These are phyloP conservation scores for Silurus lanzhouensis DNA, from an alignment of 2,797 vertebrate species.

Conservation along the genomic window DNA sequence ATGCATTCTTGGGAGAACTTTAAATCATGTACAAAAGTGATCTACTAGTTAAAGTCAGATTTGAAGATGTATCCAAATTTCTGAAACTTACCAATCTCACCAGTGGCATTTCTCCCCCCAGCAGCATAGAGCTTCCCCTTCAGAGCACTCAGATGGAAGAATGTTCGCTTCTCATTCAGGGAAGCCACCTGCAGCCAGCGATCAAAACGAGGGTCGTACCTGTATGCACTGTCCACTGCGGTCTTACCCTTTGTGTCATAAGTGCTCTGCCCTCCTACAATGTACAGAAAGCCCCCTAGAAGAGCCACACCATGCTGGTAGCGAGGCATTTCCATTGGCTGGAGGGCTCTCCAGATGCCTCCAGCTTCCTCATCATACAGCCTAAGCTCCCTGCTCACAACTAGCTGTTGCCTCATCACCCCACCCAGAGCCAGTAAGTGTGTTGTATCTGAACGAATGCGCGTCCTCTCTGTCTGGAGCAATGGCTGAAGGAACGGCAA, in stretches of 20 bases:
- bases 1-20: background rate
- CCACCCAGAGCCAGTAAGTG: constrained; percentile 78
- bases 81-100: constrained; percentile 75
- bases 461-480: constrained; percentile 78
- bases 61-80: background rate
- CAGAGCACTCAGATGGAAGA: constrained; percentile 80
- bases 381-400: constrained; percentile 79
- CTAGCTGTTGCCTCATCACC: constrained; percentile 81
- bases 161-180: constrained; percentile 81
- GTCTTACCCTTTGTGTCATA: constrained; percentile 85
- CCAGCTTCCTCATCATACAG: constrained; percentile 71
- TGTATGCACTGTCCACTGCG: constrained; percentile 78
- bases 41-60: background rate
- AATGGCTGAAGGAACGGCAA: constrained; percentile 80
- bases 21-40: background rate
- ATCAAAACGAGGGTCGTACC: constrained; percentile 81
- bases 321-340: constrained; percentile 78
- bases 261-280: constrained; percentile 82
- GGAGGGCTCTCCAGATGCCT: constrained; percentile 73
- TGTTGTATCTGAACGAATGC: constrained; percentile 74
- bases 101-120: constrained; percentile 76
- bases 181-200: constrained; percentile 79
- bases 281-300: constrained; percentile 80
- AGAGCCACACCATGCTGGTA: constrained; percentile 83
- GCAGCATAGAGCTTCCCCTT: constrained; percentile 78